phyloP scores from a whole-genome alignment of 2,888 invertebrate species.

The Lasioglossum malachurum region DNA sequence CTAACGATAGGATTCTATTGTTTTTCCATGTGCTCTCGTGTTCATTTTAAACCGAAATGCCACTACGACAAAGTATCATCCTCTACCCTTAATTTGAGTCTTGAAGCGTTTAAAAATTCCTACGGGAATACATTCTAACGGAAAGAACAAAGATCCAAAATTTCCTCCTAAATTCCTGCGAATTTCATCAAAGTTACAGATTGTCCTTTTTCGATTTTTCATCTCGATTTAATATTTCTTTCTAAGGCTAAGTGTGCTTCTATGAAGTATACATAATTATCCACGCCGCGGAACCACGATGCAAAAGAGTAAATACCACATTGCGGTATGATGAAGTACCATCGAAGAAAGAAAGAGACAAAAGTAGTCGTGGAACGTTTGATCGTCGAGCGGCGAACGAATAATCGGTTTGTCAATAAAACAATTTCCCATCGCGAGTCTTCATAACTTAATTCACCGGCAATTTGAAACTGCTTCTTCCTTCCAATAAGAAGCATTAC shows the following conservation, averaged over 20 bases:
- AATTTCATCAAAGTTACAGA: neutral
- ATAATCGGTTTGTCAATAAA: conserved; percentile 23
- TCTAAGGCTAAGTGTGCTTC: neutral
- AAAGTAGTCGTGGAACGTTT: neutral
- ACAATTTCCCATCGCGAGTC: conserved; percentile 24
- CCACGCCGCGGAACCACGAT: too few relatives aligned
- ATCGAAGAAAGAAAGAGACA: neutral
- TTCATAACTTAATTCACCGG: neutral
- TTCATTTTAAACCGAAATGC: too few relatives aligned
- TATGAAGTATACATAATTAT: neutral
- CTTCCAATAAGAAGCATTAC: neutral
- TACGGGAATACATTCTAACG: too few relatives aligned
- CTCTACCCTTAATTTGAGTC: neutral
- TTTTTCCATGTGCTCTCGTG: neutral
- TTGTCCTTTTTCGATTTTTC: neutral
- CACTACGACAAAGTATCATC: neutral
- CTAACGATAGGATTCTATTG: neutral
- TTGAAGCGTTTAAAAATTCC: neutral
- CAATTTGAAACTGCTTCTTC: neutral
- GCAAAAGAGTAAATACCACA: neutral
- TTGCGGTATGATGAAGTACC: neutral
- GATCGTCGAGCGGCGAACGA: neutral
- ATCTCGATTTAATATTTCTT: neutral
- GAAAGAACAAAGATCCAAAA: neutral
- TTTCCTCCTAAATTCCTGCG: neutral